Evolutionary conservation across 2,888 invertebrate genomes (phyloP), one percentile per base, ranked within the genome.

Genomic region (Drosophila meridiana): DNA sequence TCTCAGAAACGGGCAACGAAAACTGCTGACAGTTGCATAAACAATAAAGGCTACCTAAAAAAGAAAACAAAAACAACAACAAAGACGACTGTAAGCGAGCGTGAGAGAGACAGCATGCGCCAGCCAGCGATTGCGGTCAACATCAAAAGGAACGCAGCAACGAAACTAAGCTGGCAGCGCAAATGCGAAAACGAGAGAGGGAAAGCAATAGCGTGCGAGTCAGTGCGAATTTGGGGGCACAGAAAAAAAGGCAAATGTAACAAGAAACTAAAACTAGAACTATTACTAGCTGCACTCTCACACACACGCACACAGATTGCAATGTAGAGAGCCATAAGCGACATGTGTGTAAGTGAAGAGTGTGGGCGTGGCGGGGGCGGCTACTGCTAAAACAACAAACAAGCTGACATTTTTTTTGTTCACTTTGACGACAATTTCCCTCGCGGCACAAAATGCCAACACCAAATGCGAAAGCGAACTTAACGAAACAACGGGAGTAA

Each of bases 1-100:
- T 28, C 72, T 75, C 73, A 73, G 77, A 58, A 76, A 56, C 62
- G 75, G 62, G 38, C 50, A 68, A 70, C 74, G 79, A 87, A 87
- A 85, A 86, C 87, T 87, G 85, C 85, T 86, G 85, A 86, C 85
- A 86, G 85, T 87, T 86, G 87, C 85, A 86, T 87, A 86, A 86
- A 86, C 87, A 86, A 86, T 86, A 86, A 85, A 73, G 69, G 73
- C 63, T 43, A 45, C 68, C 56, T 55, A 73, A 72, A 63, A 62
- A 34, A 53, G 42, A n/a, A 53, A 62, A 48, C 36, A 36, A 26
- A 13, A 7, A 28, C 42, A 40, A 36, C 43, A 9, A 32, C 26
- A 61, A 48, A 20, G 14, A 36, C n/a, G 14, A 36, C n/a, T 30
- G 26, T n/a, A n/a, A 28, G 28, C 20, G n/a, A 62, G 62, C 26